Percentiles rank a stretch among this genome's conserved stretches.
phyloP scores from a whole-genome alignment of 1,140 invertebrate species.

The Orchesella cincta region DNA sequence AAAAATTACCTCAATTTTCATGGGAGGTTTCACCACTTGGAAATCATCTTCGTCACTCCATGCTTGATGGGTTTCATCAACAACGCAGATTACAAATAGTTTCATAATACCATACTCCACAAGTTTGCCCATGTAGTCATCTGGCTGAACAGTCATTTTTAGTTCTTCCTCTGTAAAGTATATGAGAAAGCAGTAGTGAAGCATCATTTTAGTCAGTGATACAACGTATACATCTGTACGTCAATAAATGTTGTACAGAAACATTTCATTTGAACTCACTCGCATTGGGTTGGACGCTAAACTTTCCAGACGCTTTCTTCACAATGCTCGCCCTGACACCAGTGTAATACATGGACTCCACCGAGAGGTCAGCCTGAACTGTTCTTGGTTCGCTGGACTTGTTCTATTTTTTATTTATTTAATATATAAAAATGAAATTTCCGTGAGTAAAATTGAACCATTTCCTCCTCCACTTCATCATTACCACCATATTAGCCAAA shows the following conservation, averaged over 20 bases:
- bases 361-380: conserved; percentile 66
- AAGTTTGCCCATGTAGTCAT: conserved; percentile 70
- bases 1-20: conserved; percentile 58
- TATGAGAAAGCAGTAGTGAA: too few species aligned
- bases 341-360: conserved; percentile 74
- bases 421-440: conserved; percentile 25
- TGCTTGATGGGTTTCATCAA: conserved; percentile 71
- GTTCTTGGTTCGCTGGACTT: conserved; percentile 65
- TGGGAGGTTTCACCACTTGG: conserved; percentile 69
- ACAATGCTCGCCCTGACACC: conserved; percentile 69
- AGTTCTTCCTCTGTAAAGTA: conserved; percentile 67
- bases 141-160: conserved; percentile 61
- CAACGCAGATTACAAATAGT: conserved; percentile 68
- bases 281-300: conserved; percentile 62
- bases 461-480: neutral
- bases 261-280: conserved; percentile 57
- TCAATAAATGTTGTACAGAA: neutral
- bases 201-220: too few species aligned
- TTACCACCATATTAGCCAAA: too few species aligned
- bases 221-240: too few species aligned
- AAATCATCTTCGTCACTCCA: conserved; percentile 76
- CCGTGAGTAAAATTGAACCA: conserved; percentile 28
- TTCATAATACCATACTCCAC: conserved; percentile 77
- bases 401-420: conserved; percentile 56
- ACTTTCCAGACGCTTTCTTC: conserved; percentile 68